Base-by-base conservation (phyloP, 2,113 vertebrate genomes). In the Irena cyanogastra region DNA sequence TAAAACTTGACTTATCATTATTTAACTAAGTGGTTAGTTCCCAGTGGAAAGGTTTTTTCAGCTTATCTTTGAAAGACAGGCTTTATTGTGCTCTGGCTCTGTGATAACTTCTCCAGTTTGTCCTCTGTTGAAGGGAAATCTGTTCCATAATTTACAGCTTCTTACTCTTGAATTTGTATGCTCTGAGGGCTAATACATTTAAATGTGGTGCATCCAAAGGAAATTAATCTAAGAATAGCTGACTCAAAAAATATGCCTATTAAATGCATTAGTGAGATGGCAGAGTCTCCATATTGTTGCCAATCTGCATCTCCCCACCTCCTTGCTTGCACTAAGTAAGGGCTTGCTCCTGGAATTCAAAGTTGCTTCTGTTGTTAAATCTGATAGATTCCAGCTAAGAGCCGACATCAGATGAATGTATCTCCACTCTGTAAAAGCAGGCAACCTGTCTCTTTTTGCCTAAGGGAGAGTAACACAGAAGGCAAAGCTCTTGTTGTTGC, bases 71-170 rank as follows among this genome's bases (percentile, higher is more conserved):
- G 64, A 90, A 93, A 88, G 83, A 54, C 68, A 59, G 64, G 24
- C 80, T 93, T 92, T 89, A 56, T 66, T 83, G 72, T 64, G 44
- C 76, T 69, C 63, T 84, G 68, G 19, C 76, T 93, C 71, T 83
- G 33, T 87, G 68, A 81, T 95, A 92, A 89, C 85, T 83, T 89
- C 83, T 92, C 76, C 60, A 66, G 64, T 81, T 93, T 93, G 81
- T 74, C 50, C 39, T 93, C 87, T 83, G 23, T 68, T 85, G 74
- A 95, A 91, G 66, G 49, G 70, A 79, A 83, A 87, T 88, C 47
- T 91, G 61, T 79, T 89, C 50, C 74, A 72, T 85, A 89, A 89
- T 82, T 94, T 93, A 91, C 49, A 90, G 11, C 23, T 69, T 91
- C 56, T 80, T 76, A 42, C 50, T 77, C 63, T 53, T 90, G 70